Conservation (phyloP, 2,113 vertebrate genomes). For the Pristiophorus japonicus region DNA sequence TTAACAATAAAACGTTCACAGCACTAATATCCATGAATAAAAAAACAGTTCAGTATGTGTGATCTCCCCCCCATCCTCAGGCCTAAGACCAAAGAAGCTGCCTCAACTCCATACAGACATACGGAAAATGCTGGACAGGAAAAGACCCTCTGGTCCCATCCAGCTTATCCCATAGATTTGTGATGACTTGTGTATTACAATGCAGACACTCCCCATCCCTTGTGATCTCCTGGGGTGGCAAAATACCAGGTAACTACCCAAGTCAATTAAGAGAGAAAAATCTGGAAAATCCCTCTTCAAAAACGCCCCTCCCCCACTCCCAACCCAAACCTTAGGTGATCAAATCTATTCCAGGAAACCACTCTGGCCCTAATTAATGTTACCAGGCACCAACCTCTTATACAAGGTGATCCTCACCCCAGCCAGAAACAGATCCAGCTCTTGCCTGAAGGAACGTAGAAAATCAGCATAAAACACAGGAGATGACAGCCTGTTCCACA, state of each 20-base stretch:
- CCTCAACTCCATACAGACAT: no score
- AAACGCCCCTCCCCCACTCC: background rate
- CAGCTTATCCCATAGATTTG: background rate
- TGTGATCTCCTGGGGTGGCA: background rate
- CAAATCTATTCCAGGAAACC: background rate
- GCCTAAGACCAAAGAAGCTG: no score
- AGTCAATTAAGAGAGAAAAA: background rate
- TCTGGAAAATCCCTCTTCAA: background rate
- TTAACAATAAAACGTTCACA: no score
- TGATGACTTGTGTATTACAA: no score
- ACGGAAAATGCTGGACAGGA: no score
- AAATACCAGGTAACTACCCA: background rate
- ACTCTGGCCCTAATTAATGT: background rate
- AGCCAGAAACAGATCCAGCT: background rate
- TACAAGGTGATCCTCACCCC: background rate
- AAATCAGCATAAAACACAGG: background rate
- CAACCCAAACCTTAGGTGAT: no score
- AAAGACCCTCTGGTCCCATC: background rate
- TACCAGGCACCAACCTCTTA: background rate
- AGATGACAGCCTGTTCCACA: background rate
- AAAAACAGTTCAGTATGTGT: no score
- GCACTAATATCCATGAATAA: background rate
- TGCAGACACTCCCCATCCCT: background rate
- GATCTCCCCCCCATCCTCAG: no score
- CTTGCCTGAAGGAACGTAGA: background rate